Conservation (phyloP, 2,113 vertebrate genomes). For the Ageneiosus marmoratus region DNA sequence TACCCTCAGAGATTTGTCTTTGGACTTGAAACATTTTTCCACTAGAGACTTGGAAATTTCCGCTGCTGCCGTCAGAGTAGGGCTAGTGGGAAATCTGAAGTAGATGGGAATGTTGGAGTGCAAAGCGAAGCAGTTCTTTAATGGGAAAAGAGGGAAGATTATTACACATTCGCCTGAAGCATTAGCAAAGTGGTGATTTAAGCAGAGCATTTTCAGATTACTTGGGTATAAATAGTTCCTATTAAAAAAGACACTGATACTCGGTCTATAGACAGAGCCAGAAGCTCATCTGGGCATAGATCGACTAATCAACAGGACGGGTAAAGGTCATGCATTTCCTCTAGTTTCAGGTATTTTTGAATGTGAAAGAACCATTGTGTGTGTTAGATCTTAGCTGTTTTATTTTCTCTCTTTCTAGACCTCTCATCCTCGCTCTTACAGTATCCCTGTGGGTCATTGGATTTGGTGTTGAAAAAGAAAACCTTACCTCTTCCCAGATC, state of each 20-base stretch:
- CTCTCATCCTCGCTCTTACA: conserved; percentile 70
- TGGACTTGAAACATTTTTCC: neutral
- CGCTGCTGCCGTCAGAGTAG: neutral
- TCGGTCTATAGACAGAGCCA: neutral
- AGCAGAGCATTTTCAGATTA: neutral
- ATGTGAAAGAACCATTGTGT: neutral
- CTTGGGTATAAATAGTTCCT: neutral
- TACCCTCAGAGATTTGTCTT: conserved; percentile 11
- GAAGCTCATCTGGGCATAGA: conserved; percentile 11
- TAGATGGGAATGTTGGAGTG: neutral
- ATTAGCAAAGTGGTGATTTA: neutral
- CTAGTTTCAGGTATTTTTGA: neutral
- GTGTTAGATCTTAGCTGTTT: conserved; percentile 7
- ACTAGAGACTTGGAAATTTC: conserved; percentile 23
- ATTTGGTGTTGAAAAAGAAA: conserved; percentile 64
- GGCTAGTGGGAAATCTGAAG: conserved; percentile 14
- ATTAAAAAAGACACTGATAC: neutral
- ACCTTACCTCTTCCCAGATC: conserved; percentile 54
- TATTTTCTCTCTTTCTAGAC: conserved; percentile 61
- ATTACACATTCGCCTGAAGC: conserved; percentile 25
- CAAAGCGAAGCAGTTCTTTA: conserved; percentile 15
- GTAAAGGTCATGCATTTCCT: conserved; percentile 27
- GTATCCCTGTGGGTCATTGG: conserved; percentile 72
- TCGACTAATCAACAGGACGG: neutral
- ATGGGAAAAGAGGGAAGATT: conserved; percentile 16